A percentile compares a stretch with the other conserved stretches of the same genome.
Evolutionary conservation across 2,113 vertebrate species (phyloP).

Genomic region (Pavo muticus): DNA sequence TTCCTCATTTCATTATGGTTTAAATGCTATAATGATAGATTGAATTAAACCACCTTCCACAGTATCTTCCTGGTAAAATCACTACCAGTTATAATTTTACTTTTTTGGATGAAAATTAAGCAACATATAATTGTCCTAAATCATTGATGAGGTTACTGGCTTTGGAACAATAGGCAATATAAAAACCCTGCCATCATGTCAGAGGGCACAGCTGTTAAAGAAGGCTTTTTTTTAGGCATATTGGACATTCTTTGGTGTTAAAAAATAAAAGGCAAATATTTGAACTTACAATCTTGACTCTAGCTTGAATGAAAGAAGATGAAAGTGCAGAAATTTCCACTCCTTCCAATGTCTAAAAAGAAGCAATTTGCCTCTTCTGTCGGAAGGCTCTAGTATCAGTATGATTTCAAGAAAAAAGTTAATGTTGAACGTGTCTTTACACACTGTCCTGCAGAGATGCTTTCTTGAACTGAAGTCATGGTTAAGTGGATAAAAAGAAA

Average conservation of each 20-base stretch:
- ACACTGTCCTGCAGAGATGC: not conserved
- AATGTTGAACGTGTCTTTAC: not conserved
- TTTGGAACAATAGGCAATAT: not conserved
- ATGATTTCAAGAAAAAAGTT: not conserved
- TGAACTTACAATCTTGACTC: not conserved
- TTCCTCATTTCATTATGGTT: not conserved
- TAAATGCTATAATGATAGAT: not conserved
- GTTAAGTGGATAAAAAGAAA: not conserved
- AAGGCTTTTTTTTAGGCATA: not conserved
- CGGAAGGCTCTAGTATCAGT: not conserved
- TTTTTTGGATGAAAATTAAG: not conserved
- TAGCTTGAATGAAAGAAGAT: accelerated
- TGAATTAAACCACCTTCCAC: not conserved
- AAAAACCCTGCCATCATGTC: not conserved
- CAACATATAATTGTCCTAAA: not conserved
- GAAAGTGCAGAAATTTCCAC: not conserved
- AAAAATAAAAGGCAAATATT: not conserved
- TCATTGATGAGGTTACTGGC: not conserved
- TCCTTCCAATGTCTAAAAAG: not conserved
- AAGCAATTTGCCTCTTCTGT: not conserved
- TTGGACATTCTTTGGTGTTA: not conserved
- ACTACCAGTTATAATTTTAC: constrained; percentile 3
- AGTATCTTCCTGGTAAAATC: not conserved
- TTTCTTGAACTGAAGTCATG: not conserved
- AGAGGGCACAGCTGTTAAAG: not conserved